Base-by-base conservation (phyloP, 2,113 vertebrate genomes). In the Vanacampus margaritifer region DNA sequence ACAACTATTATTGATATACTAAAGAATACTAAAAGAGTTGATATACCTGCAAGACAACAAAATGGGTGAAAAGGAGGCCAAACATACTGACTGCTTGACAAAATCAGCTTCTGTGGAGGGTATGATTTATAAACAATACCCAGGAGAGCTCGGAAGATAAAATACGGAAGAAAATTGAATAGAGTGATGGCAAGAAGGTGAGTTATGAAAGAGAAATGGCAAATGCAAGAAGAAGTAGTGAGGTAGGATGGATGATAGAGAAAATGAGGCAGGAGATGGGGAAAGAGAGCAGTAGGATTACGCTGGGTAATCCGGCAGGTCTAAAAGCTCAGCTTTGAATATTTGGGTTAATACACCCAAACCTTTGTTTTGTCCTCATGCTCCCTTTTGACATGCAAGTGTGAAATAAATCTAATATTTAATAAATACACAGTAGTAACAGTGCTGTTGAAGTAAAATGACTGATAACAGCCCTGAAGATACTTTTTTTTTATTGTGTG, bases 311-410 rank as follows among this genome's bases (percentile, higher is more conserved):
- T 89, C 87, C 84, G 43, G 72, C 65, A 73, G 74, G 79, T 85
- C 76, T 82, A 69, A 88, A 80, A 82, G 71, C 67, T 74, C 73
- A 77, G 84, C 86, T 86, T 84, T 87, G 81, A 84, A 84, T 85
- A 85, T 86, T 76, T 84, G 80, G 87, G 74, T 89, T 88, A 90
- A 88, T 89, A 68, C 79, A 45, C 8, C 48, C 45, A 70, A 76
- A 86, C 81, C 81, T 84, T 81, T 86, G 76, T 76, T 80, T 81
- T 69, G 57, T 84, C 65, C 75, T 57, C 13, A 39, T 78, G 51
- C 56, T 73, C 60, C 45, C 73, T 77, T 51, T 23, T 11, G 10
- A 46, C 23, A 26, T 61, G 12, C 32, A 59, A 59, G 32, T 39
- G 58, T 23, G 58, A 39, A 39, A 61, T 12, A 36, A 11, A 37